Conservation (phyloP, 2,113 vertebrate species). For the Phainopepla nitens region DNA sequence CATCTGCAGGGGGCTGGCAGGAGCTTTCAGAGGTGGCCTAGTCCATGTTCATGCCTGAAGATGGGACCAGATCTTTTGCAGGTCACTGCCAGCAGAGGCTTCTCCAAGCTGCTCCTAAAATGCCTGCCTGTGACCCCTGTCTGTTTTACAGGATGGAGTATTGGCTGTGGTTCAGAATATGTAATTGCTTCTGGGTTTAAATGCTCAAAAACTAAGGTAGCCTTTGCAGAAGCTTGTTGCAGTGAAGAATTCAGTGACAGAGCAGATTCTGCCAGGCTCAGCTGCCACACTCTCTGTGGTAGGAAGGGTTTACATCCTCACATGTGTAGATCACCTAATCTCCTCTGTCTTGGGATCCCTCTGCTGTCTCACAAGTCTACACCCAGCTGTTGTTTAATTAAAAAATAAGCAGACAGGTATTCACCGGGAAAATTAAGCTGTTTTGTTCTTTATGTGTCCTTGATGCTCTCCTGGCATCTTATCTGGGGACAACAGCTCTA, state of each 20-base stretch:
- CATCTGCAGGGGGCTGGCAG: neutral
- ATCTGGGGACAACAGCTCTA: neutral
- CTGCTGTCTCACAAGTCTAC: neutral
- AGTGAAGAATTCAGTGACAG: neutral
- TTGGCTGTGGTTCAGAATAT: neutral
- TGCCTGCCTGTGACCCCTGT: accelerated
- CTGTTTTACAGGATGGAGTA: neutral
- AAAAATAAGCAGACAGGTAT: slow-evolving; percentile 13
- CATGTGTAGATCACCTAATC: neutral
- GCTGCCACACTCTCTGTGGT: accelerated
- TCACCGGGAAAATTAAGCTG: neutral
- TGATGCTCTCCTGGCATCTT: neutral
- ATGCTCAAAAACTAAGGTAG: neutral
- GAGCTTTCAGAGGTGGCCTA: neutral
- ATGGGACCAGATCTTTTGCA: neutral
- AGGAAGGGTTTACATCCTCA: neutral
- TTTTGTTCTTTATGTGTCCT: neutral
- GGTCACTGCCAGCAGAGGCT: neutral
- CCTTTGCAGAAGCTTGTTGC: neutral
- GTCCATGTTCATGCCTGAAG: neutral
- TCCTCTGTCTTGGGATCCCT: neutral
- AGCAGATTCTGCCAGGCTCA: neutral
- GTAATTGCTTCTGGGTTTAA: neutral
- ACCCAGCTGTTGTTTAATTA: slow-evolving; percentile 9
- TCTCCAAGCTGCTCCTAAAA: neutral